Conservation (phyloP, 92 coral and sea anemone species). For the Zoanthus sociatus region DNA sequence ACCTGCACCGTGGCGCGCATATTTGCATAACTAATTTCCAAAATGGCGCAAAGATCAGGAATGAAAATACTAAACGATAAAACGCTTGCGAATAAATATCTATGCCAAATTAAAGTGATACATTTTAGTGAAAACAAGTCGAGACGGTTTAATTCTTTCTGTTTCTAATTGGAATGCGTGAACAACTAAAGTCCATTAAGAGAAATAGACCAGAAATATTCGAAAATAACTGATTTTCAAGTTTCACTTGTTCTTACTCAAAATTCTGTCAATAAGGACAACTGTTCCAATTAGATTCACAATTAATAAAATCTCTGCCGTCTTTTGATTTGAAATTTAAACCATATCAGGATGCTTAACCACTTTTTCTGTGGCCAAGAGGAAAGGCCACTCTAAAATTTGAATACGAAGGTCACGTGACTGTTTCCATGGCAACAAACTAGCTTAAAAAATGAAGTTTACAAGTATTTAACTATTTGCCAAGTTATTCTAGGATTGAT, state of each 20-base stretch:
- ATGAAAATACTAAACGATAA: no score
- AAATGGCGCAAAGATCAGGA: no score
- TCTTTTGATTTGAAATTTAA: no score
- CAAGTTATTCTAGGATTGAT: background rate
- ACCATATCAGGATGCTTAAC: no score
- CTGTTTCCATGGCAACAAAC: conserved; percentile 3
- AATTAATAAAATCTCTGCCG: no score
- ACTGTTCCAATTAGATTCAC: background rate
- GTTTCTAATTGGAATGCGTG: conserved; percentile 29
- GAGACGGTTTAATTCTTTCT: conserved; percentile 10
- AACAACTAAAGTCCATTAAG: background rate
- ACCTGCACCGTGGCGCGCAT: no score
- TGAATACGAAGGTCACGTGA: no score
- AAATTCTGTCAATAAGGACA: conserved; percentile 8
- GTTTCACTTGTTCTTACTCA: conserved; percentile 13
- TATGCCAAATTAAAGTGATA: background rate
- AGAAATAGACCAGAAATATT: no score
- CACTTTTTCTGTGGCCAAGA: no score
- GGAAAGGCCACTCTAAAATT: no score
- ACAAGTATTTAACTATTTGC: background rate
- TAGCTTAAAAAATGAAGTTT: background rate
- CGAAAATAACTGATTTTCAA: background rate
- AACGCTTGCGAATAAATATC: no score
- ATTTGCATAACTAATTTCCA: no score
- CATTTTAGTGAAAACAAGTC: conserved; percentile 10